Evolutionary conservation across 2,888 invertebrate species (phyloP).

Genomic region (Xylophagus ater): DNA sequence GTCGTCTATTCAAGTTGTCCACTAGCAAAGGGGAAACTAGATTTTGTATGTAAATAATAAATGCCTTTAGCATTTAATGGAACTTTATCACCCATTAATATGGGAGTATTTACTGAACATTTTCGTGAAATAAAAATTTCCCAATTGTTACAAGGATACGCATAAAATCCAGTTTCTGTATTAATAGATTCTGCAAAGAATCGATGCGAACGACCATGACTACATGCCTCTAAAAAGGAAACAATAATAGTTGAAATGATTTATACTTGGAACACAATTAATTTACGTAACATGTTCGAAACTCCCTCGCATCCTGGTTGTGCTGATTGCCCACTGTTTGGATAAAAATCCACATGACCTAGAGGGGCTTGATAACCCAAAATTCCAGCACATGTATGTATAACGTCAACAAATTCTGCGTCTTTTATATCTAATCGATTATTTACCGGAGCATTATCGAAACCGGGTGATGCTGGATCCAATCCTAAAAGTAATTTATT

Average conservation of each 20-base stretch:
- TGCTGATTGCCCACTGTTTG: constrained; percentile 53
- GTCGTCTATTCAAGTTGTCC: too few species aligned
- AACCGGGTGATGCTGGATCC: constrained; percentile 51
- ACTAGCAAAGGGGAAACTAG: constrained; percentile 45
- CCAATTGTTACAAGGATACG: constrained; percentile 47
- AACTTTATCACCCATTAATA: constrained; percentile 48
- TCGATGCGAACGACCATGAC: constrained; percentile 52
- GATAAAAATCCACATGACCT: constrained; percentile 65
- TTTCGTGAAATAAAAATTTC: constrained; percentile 26
- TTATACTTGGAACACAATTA: neutral
- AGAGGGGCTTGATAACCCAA: constrained; percentile 46
- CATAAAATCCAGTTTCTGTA: constrained; percentile 43
- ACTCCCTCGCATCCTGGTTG: constrained; percentile 57
- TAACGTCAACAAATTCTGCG: constrained; percentile 61
- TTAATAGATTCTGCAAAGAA: constrained; percentile 56
- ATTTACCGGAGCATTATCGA: constrained; percentile 34
- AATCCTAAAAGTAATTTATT: constrained; percentile 50
- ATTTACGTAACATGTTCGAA: constrained; percentile 31
- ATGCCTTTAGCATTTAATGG: constrained; percentile 41
- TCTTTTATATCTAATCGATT: constrained; percentile 50
- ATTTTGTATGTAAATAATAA: constrained; percentile 50
- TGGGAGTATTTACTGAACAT: constrained; percentile 27
- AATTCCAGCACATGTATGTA: constrained; percentile 59
- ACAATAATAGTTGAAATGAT: neutral
- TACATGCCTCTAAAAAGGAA: constrained; percentile 46